A percentile compares a stretch with the other conserved stretches of the same genome.
phyloP scores from a whole-genome alignment of 2,113 vertebrate genomes.

The Herpailurus yagouaroundi region DNA sequence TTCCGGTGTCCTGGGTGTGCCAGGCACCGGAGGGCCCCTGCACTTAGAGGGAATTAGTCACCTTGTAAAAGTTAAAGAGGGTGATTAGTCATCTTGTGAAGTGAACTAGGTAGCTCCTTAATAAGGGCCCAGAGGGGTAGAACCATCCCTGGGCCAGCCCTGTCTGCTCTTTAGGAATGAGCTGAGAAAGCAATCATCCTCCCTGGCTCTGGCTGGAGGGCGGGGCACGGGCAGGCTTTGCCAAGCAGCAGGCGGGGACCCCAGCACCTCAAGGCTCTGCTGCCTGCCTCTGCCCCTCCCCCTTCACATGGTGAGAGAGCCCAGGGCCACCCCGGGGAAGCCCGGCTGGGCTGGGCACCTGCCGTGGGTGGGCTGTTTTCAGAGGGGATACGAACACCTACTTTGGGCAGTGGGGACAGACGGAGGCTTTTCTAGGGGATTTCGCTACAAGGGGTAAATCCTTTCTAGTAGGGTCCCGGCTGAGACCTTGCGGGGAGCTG shows the following conservation, averaged over 20 bases:
- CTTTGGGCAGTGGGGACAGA: not conserved
- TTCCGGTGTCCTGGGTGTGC: not conserved
- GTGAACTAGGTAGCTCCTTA: conserved; percentile 15
- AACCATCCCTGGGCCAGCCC: not conserved
- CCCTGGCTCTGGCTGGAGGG: not conserved
- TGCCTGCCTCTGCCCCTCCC: not conserved
- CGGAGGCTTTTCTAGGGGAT: not conserved
- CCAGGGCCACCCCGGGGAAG: not conserved
- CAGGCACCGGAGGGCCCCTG: not conserved
- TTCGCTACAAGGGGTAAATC: not conserved
- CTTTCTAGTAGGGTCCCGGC: not conserved
- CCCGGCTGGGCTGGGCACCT: not conserved
- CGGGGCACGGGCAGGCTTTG: not conserved
- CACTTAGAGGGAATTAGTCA: conserved; percentile 64
- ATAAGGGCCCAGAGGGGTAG: conserved; percentile 44
- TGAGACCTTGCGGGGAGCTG: not conserved
- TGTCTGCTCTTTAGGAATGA: conserved; percentile 63
- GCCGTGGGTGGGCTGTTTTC: rapidly evolving
- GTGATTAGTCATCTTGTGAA: conserved; percentile 63
- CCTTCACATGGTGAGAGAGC: not conserved
- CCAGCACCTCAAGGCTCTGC: rapidly evolving
- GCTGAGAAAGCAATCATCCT: not conserved
- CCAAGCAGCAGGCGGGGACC: not conserved
- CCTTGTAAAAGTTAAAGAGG: conserved; percentile 60
- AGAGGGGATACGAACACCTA: too few relatives aligned